Base-by-base conservation (phyloP, 2,888 invertebrate species). In the Oscheius sp. region DNA sequence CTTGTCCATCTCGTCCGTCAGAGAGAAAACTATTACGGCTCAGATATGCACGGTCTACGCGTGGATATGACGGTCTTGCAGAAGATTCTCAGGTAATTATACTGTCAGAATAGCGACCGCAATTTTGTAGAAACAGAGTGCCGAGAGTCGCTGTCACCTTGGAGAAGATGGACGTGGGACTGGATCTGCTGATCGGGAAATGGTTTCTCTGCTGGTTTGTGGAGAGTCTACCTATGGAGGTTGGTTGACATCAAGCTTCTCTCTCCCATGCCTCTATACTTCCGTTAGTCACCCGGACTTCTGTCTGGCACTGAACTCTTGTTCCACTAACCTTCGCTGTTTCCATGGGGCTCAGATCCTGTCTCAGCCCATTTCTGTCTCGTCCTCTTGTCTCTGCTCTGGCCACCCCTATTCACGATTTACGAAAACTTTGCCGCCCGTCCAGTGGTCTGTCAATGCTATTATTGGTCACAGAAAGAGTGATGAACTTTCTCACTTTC, bases 171-270 rank as follows among this genome's bases (percentile, higher is more conserved):
- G 80, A 81, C 47, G 77, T 81, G 1, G 81, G 81, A 48, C 47
- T 83, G 65, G 83, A 81, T 53, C 72, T 83, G 51, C 74, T 83
- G 4, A 74, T 83, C 10, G 80, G 79, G 7, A 83, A 81, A 58
- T 83, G 83, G 83, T 83, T 83, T 57, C 74, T 83, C 21, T 81
- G 83, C 60, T 77, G 80, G 79, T 83, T 77, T 59, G 79, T 83
- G 21, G 83, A 83, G 33, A 78, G 76, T 75, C 79, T 83, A 42
- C 83, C 83, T 1, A 81, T 83, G 80, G 83, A 83, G 75, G 82
- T 82, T 13, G 58, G 75, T 42, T 47, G 5, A 29, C 11, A 21
- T 42, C 42, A 42, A 42, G 7, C 42, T 5, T 42, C 42, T 42
- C 42, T 5, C 4, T 21, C 2, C 53, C 53, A 13, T 21, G 13